A percentile compares a stretch with the other conserved stretches of the same genome.
Conservation (phyloP, 2,797 vertebrate genomes). For the Gila robusta region DNA sequence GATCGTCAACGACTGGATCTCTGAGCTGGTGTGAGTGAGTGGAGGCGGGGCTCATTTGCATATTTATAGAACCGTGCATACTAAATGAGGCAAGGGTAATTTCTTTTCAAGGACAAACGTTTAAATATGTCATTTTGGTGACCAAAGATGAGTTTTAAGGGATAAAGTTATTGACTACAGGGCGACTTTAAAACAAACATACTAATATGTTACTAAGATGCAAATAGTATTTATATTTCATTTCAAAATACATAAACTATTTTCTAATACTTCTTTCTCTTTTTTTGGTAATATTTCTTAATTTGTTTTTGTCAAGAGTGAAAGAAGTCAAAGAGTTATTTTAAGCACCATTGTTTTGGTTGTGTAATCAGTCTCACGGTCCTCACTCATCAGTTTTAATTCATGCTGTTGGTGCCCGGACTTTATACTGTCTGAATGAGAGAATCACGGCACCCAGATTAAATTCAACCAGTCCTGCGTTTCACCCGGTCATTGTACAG, state of each 20-base stretch:
- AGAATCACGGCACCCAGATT: slow-evolving; percentile 9
- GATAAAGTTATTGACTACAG: too few relatives aligned
- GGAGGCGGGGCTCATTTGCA: too few relatives aligned
- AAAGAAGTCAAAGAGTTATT: background rate
- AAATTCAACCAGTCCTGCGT: background rate
- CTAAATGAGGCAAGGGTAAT: too few relatives aligned
- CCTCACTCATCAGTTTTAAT: background rate
- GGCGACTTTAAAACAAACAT: background rate
- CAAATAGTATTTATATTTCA: background rate
- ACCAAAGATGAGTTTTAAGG: too few relatives aligned
- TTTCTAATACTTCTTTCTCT: background rate
- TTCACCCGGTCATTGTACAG: background rate
- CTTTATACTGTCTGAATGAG: background rate
- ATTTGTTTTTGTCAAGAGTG: background rate
- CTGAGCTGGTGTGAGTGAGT: too few relatives aligned
- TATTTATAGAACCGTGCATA: too few relatives aligned
- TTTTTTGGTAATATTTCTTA: background rate
- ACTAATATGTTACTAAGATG: too few relatives aligned
- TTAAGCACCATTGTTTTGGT: background rate
- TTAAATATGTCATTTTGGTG: too few relatives aligned
- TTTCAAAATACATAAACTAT: background rate
- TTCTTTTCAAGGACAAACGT: too few relatives aligned
- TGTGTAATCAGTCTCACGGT: background rate
- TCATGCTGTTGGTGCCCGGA: background rate
- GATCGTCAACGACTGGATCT: too few relatives aligned